Conservation (phyloP, 2,113 vertebrate species). For the Orthonyx spaldingii region DNA sequence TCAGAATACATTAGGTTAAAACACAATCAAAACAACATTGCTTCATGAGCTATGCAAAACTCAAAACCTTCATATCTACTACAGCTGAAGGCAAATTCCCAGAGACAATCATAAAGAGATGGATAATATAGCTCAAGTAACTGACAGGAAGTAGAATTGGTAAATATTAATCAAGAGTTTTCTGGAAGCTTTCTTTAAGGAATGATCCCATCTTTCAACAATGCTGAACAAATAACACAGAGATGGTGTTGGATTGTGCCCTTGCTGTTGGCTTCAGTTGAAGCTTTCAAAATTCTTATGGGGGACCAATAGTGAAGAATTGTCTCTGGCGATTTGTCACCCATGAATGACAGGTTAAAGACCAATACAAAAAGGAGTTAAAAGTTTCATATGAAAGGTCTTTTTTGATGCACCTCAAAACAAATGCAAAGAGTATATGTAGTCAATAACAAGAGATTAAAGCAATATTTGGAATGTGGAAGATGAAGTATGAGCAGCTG, state of each 20-base stretch:
- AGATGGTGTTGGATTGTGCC: background rate
- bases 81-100: background rate
- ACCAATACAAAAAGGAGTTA: background rate
- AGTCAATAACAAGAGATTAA: background rate
- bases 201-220: background rate
- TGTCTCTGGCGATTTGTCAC: background rate
- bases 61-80: background rate
- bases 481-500: background rate
- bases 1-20: background rate
- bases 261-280: background rate
- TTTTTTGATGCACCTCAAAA: background rate
- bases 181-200: background rate
- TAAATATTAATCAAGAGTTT: background rate
- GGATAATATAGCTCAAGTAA: background rate
- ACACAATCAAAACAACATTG: background rate
- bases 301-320: background rate
- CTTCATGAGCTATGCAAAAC: background rate
- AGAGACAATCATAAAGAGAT: background rate
- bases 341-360: background rate
- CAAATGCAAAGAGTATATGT: background rate
- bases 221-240: background rate
- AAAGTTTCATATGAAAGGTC: background rate
- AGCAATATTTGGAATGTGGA: background rate
- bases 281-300: background rate
- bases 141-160: background rate